These are phyloP conservation scores for Stichopus chloronotus DNA, from an alignment of 35 echinoderm and acorn worm genomes.

Conservation along the genomic window DNA sequence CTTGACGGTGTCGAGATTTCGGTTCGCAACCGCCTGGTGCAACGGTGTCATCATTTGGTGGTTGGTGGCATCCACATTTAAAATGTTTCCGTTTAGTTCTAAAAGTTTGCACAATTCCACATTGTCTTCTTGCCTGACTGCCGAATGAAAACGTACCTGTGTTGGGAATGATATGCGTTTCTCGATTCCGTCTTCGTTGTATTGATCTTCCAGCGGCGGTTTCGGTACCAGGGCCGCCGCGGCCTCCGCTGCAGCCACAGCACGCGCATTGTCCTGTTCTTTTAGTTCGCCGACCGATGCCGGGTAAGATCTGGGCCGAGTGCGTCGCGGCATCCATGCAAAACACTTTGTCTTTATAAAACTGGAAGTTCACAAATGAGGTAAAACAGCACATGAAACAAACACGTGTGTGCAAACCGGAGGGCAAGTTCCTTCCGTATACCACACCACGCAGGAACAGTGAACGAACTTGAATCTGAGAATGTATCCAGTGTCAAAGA, in stretches of 20 bases:
- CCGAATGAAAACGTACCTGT: conserved; percentile 85
- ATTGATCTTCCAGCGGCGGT: conserved; percentile 16
- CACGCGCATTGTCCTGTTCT: conserved; percentile 47
- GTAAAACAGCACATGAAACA: background rate
- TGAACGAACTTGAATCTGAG: too few relatives aligned
- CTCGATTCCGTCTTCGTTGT: background rate
- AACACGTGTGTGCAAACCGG: background rate
- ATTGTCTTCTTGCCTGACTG: conserved; percentile 90
- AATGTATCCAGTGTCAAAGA: too few relatives aligned
- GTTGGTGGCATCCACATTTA: conserved; percentile 75
- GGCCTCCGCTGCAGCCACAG: conserved; percentile 48
- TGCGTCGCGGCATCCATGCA: conserved; percentile 52
- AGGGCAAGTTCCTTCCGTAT: background rate
- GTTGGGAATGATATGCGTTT: conserved; percentile 86
- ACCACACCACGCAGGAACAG: too few relatives aligned
- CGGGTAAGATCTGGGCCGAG: conserved; percentile 50
- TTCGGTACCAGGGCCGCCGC: conserved; percentile 46
- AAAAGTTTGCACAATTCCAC: conserved; percentile 67
- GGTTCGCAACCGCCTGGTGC: conserved; percentile 83
- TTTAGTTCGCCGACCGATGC: conserved; percentile 31
- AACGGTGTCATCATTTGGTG: conserved; percentile 79
- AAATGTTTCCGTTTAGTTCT: conserved; percentile 44
- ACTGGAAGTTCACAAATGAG: conserved; percentile 5
- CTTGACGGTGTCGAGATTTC: conserved; percentile 93
- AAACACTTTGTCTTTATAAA: background rate